Conservation (phyloP, 1,140 invertebrate species). For the Dreissena polymorpha region DNA sequence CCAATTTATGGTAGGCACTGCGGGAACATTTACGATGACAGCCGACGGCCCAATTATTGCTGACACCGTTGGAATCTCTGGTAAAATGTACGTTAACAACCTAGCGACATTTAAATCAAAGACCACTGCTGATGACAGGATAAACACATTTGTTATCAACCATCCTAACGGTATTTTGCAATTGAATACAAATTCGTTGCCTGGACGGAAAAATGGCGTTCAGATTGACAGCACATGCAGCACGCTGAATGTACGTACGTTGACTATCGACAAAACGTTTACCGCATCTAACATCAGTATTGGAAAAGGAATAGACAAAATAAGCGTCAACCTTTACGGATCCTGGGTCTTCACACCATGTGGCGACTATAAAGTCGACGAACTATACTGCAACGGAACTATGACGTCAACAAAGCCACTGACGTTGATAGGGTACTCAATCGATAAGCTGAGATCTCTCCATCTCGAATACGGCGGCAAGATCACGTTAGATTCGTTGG, state of each 20-base stretch:
- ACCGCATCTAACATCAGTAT: conserved; percentile 44
- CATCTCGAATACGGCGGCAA: conserved; percentile 56
- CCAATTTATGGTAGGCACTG: conserved; percentile 51
- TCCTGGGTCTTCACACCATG: conserved; percentile 54
- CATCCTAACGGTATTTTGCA: conserved; percentile 51
- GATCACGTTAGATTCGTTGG: conserved; percentile 59
- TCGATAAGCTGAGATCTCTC: conserved; percentile 51
- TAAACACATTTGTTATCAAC: conserved; percentile 55
- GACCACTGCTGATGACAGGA: conserved; percentile 47
- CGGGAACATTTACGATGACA: conserved; percentile 55
- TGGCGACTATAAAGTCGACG: conserved; percentile 43
- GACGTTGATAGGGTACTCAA: conserved; percentile 49
- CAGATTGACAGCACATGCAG: conserved; percentile 37
- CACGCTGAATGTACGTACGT: conserved; percentile 50
- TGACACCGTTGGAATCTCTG: conserved; percentile 59
- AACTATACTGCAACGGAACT: conserved; percentile 57
- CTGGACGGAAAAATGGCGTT: conserved; percentile 21
- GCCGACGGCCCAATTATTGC: conserved; percentile 59
- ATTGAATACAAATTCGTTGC: conserved; percentile 49
- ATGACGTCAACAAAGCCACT: conserved; percentile 58
- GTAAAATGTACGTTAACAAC: conserved; percentile 62
- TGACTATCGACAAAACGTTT: conserved; percentile 59
- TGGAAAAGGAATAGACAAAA: conserved; percentile 52
- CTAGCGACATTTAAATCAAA: conserved; percentile 59
- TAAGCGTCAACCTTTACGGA: conserved; percentile 50